Evolutionary conservation across 2,113 vertebrate species (phyloP), one percentile per base, ranked within the genome.

Genomic region (Neolamprologus fasciatus): DNA sequence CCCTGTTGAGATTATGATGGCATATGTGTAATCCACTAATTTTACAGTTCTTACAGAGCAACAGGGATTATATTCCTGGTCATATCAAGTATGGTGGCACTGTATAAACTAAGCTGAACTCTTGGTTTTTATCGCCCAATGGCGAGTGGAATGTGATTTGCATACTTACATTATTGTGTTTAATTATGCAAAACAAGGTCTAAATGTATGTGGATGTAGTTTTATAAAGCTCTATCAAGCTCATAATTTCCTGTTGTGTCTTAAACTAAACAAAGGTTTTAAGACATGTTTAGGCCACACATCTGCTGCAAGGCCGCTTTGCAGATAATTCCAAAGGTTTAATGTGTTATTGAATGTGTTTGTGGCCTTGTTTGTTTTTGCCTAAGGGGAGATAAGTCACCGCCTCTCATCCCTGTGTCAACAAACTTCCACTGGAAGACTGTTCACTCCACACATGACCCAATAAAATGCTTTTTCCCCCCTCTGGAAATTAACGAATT

Each of bases 321-420:
- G 45, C 37, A 88, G 88, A 90, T 84, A 63, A 87, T 86, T 76
- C 19, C 81, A 91, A 87, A 87, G 80, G 51, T 45, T 85, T 80
- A 87, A 84, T 76, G 82, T 11, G 5, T 86, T 87, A 89, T 63
- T 87, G 76, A 91, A 88, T 82, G 85, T 61, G 33, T 91, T 86
- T 87, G 68, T 86, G 80, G 58, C 45, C 91, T 90, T 89, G 84
- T 93, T 90, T 93, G 87, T 91, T 92, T 91, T 91, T 89, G 85
- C 68, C 84, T 76, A 57, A 50, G 51, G 89, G 73, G 45, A 86
- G 66, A 84, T 89, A 89, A 89, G 83, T 81, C 50, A 23, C 86
- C 3, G 54, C 82, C 21, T 89, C 82, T 89, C 76, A 85, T 89
- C 37, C 85, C 55, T 66, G 45, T 83, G 82, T 94, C 91, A 93